A percentile compares a stretch with the other conserved stretches of the same genome.
These are phyloP conservation scores for Sebastes hubbsi DNA, from an alignment of 2,797 vertebrate species.

Conservation along the genomic window DNA sequence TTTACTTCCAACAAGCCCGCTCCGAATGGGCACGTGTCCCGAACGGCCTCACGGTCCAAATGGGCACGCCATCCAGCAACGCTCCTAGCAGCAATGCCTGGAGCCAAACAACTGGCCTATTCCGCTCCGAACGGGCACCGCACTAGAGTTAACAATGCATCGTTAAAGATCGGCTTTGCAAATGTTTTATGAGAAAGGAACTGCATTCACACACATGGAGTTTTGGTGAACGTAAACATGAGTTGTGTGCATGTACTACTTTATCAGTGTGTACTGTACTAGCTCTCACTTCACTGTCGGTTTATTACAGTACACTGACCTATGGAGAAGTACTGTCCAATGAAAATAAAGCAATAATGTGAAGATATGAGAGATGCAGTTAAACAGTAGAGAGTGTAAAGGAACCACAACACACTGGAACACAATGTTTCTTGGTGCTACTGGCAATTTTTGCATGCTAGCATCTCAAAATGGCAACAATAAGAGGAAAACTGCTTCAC, in stretches of 20 bases:
- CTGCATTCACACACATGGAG: not conserved
- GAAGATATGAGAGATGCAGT: not conserved
- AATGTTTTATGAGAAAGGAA: not conserved
- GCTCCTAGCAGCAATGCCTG: not conserved
- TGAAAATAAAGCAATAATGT: not conserved
- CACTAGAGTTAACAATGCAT: not conserved
- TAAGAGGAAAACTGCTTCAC: not conserved
- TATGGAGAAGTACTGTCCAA: not conserved
- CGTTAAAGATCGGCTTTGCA: not conserved
- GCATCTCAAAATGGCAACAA: not conserved
- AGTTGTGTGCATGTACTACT: not conserved
- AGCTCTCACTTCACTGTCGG: not conserved
- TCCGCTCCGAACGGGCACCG: not conserved
- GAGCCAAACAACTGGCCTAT: not conserved
- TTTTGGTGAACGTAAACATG: not conserved
- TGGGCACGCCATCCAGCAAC: no score
- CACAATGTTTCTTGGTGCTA: not conserved
- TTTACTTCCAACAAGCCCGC: not conserved
- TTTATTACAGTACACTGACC: not conserved
- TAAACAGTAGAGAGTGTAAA: not conserved
- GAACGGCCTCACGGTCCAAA: no score
- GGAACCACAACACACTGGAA: not conserved
- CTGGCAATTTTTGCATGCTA: not conserved
- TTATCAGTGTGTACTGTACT: not conserved
- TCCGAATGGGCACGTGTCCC: no score